Evolutionary conservation across 2,888 invertebrate species (phyloP).

Genomic region (Hipparchia sbordonii): DNA sequence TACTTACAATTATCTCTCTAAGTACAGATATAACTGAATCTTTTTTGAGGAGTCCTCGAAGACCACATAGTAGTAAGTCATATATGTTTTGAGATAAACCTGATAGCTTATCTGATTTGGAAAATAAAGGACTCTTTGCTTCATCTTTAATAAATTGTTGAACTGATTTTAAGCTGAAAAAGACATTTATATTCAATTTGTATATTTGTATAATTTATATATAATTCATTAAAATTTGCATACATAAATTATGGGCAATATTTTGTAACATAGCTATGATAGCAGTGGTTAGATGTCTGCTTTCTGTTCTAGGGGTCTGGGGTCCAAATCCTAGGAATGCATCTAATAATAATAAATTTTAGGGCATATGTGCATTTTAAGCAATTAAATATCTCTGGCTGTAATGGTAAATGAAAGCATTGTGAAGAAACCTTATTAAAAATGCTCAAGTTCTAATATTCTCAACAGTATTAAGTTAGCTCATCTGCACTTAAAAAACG

Average conservation of each 20-base stretch:
- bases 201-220: too few species aligned
- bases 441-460: too few species aligned
- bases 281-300: neutral
- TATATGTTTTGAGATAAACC: slow-evolving; percentile 89
- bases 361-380: too few species aligned
- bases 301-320: too few species aligned
- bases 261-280: neutral
- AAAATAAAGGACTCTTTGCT: slow-evolving; percentile 84
- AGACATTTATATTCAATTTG: slow-evolving; percentile 14
- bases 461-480: too few species aligned
- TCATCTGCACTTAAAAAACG: too few species aligned
- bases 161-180: slow-evolving; percentile 84
- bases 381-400: too few species aligned
- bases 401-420: too few species aligned
- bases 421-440: too few species aligned
- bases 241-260: neutral
- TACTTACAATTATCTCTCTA: slow-evolving; percentile 89
- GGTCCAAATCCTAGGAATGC: too few species aligned
- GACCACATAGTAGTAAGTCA: slow-evolving; percentile 90
- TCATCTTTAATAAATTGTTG: slow-evolving; percentile 85
- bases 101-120: slow-evolving; percentile 84
- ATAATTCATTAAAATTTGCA: too few species aligned
- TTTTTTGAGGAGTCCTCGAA: slow-evolving; percentile 89
- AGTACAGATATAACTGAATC: slow-evolving; percentile 89
- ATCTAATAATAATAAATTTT: too few species aligned